Conservation (phyloP, 2,797 vertebrate species). For the Gymnocypris eckloni region DNA sequence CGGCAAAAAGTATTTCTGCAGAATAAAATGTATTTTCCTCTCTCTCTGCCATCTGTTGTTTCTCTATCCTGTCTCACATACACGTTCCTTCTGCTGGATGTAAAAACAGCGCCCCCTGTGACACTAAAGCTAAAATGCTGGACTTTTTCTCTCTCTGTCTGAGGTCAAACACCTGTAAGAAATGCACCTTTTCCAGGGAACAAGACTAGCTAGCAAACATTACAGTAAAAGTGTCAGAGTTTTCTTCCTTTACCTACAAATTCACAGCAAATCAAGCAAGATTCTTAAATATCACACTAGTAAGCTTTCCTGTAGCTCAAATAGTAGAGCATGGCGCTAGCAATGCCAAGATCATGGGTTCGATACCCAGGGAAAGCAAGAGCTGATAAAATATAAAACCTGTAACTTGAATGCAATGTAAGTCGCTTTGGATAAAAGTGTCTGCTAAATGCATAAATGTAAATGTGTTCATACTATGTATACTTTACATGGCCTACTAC, state of each 20-base stretch:
- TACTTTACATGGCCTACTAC: background rate
- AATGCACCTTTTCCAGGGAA: background rate
- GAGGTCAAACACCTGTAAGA: background rate
- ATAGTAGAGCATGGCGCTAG: too few relatives aligned
- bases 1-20: conserved; percentile 7
- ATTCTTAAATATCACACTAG: background rate
- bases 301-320: too few relatives aligned
- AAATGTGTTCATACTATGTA: background rate
- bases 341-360: too few relatives aligned
- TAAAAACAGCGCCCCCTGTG: conserved; percentile 77
- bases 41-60: conserved; percentile 21
- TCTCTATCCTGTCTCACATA: conserved; percentile 67
- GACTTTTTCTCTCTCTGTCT: background rate
- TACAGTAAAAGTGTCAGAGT: background rate
- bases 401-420: too few relatives aligned
- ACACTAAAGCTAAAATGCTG: conserved; percentile 11
- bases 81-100: conserved; percentile 50
- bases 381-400: too few relatives aligned
- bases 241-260: background rate
- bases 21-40: conserved; percentile 27
- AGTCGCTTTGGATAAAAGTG: too few relatives aligned
- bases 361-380: too few relatives aligned
- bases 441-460: too few relatives aligned
- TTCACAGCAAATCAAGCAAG: background rate
- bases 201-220: background rate